A percentile compares a stretch with the other conserved stretches of the same genome.
Evolutionary conservation across 64 coral and sea anemone genomes (phyloP).

Genomic region (Porites lutea): DNA sequence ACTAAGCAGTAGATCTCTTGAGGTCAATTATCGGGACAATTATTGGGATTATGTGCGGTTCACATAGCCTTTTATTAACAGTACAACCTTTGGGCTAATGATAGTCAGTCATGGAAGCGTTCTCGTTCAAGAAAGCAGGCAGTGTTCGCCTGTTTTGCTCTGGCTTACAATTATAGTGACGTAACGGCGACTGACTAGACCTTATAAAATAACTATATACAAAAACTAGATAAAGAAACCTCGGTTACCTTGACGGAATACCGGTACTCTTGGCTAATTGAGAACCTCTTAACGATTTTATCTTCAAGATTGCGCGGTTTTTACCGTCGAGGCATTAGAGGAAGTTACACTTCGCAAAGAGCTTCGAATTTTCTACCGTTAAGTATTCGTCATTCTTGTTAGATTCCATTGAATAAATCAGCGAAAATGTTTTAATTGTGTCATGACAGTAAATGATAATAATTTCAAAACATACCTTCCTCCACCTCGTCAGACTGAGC

Average conservation of each 20-base stretch:
- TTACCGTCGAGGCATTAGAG: too few species aligned
- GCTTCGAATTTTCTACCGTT: too few species aligned
- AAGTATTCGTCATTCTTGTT: too few species aligned
- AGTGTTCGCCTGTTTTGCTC: neutral
- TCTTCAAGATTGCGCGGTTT: too few species aligned
- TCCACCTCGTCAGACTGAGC: constrained; percentile 29
- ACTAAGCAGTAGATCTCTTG: neutral
- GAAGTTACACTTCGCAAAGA: neutral
- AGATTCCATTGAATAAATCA: neutral
- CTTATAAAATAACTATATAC: neutral
- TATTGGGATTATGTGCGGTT: constrained; percentile 15
- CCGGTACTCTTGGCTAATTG: neutral
- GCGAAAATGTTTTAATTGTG: neutral
- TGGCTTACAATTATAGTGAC: neutral
- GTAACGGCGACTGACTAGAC: neutral
- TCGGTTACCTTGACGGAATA: neutral
- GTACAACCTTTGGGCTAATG: constrained; percentile 9
- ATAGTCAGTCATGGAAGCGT: neutral
- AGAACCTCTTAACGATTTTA: neutral
- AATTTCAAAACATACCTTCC: constrained; percentile 22
- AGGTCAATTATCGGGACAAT: constrained; percentile 42
- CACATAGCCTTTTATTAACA: constrained; percentile 19
- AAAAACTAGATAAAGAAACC: neutral
- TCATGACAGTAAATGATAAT: neutral
- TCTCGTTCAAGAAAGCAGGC: neutral